These are phyloP conservation scores for Sitta carolinensis DNA, from an alignment of 2,797 vertebrate genomes.

Conservation along the genomic window DNA sequence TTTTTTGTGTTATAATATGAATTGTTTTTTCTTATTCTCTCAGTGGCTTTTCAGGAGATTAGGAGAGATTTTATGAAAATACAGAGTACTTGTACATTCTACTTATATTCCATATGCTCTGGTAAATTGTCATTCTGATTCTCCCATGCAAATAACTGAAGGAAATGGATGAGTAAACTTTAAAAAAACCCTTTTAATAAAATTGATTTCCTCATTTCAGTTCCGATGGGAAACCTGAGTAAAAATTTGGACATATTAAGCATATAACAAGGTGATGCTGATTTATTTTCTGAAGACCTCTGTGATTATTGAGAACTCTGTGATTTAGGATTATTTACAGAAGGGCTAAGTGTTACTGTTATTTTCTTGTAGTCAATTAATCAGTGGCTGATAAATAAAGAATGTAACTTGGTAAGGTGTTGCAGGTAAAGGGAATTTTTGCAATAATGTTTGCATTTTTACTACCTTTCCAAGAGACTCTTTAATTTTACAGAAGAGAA, in stretches of 20 bases:
- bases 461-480: neutral
- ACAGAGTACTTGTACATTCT: neutral
- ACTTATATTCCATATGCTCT: neutral
- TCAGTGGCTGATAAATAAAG: neutral
- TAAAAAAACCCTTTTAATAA: neutral
- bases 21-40: slow-evolving; percentile 5
- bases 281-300: neutral
- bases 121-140: neutral
- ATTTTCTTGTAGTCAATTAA: neutral
- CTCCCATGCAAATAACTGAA: neutral
- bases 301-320: neutral
- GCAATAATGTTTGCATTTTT: neutral
- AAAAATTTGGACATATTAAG: neutral
- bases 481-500: neutral
- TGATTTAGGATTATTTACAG: neutral
- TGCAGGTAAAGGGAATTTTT: neutral
- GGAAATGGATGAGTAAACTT: neutral
- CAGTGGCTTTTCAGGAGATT: neutral
- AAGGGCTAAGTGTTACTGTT: neutral
- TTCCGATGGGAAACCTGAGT: neutral
- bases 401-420: neutral
- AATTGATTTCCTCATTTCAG: neutral
- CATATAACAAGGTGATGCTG: neutral
- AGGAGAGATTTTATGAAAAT: neutral
- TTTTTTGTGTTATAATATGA: neutral